These are phyloP conservation scores for Ips nitidus DNA, from an alignment of 1,140 invertebrate genomes.

Conservation along the genomic window DNA sequence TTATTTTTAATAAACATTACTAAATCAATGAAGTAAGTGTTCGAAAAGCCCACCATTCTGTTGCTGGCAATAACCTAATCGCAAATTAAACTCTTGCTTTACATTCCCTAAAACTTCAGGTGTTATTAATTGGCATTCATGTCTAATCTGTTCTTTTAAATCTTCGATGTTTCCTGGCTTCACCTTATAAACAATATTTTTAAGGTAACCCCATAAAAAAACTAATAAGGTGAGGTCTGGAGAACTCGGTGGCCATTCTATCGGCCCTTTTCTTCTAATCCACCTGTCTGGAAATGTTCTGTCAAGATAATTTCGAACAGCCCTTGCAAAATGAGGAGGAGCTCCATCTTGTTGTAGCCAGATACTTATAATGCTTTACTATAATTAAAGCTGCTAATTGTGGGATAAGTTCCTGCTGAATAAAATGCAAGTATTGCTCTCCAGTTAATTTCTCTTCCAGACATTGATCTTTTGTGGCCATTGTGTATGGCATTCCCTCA, in stretches of 20 bases:
- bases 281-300: slow-evolving; percentile 48
- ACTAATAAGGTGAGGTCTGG: slow-evolving; percentile 52
- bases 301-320: slow-evolving; percentile 47
- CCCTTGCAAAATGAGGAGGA: slow-evolving; percentile 44
- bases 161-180: slow-evolving; percentile 1
- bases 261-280: slow-evolving; percentile 51
- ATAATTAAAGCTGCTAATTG: no score
- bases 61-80: slow-evolving; percentile 10
- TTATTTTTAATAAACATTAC: no score
- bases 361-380: no score
- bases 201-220: slow-evolving; percentile 52
- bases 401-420: no score
- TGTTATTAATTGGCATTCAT: slow-evolving; percentile 16
- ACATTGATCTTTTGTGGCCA: no score
- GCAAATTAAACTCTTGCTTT: not conserved
- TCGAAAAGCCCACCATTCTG: slow-evolving; percentile 13
- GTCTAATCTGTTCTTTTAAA: slow-evolving; percentile 9
- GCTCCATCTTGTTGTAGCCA: slow-evolving; percentile 32
- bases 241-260: slow-evolving; percentile 52
- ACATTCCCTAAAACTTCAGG: slow-evolving; percentile 11
- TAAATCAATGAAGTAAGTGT: slow-evolving; percentile 14
- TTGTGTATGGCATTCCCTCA: no score
- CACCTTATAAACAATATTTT: slow-evolving; percentile 40
- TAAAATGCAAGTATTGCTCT: no score
- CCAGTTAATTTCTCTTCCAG: no score